These are phyloP conservation scores for Aegithalos caudatus DNA, from an alignment of 2,113 vertebrate species.

Conservation along the genomic window DNA sequence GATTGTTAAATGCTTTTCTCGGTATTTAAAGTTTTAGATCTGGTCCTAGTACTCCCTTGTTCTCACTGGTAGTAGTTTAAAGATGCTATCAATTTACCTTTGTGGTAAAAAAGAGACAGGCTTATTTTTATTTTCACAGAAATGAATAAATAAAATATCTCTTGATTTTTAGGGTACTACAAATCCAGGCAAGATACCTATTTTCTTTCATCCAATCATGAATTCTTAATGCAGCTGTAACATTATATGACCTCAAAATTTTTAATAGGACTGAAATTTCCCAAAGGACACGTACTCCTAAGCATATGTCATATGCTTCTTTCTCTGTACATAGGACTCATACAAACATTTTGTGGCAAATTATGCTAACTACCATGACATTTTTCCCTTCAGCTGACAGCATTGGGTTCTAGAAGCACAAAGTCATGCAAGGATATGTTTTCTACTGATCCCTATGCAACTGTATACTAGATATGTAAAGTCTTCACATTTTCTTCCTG, in stretches of 20 bases:
- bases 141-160: background rate
- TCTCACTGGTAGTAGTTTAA: background rate
- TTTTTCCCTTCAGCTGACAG: background rate
- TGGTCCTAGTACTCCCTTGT: background rate
- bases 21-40: conserved; percentile 28
- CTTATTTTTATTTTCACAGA: background rate
- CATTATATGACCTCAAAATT: background rate
- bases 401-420: background rate
- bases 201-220: background rate
- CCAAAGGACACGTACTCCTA: background rate
- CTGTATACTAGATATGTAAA: accelerated
- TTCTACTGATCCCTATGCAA: background rate
- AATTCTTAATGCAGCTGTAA: background rate
- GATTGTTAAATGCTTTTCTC: conserved; percentile 36
- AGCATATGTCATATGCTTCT: background rate
- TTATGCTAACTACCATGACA: background rate
- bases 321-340: background rate
- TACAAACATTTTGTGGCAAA: background rate
- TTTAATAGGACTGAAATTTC: background rate
- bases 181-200: background rate
- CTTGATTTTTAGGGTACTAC: background rate
- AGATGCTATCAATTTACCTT: background rate
- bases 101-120: background rate
- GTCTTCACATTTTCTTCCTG: background rate
- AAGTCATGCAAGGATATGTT: background rate